Percentiles rank a stretch among this genome's conserved stretches.
phyloP scores from a whole-genome alignment of 1,140 invertebrate genomes.

The Contarinia nasturtii region DNA sequence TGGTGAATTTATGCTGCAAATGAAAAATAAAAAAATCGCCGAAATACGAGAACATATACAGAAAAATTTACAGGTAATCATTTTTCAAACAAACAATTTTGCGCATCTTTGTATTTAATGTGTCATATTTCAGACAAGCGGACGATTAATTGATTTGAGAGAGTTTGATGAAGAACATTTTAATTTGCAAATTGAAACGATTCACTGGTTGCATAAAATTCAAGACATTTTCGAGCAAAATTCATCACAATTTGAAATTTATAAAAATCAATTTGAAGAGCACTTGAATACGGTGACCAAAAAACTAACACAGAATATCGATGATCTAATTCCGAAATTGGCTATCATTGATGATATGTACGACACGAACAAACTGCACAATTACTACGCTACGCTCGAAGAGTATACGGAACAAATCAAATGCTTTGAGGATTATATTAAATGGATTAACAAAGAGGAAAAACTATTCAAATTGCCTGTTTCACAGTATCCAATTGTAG shows the following conservation, averaged over 20 bases:
- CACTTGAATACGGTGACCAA: constrained; percentile 43
- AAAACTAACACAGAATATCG: constrained; percentile 44
- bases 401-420: constrained; percentile 54
- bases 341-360: constrained; percentile 48
- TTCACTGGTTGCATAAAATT: constrained; percentile 52
- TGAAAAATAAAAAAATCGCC: constrained; percentile 36
- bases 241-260: constrained; percentile 50
- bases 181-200: constrained; percentile 39
- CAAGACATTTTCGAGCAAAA: constrained; percentile 51
- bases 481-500: constrained; percentile 50
- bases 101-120: background rate
- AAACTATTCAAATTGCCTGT: constrained; percentile 59
- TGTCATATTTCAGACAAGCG: constrained; percentile 32
- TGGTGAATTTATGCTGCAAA: constrained; percentile 41
- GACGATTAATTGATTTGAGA: constrained; percentile 45
- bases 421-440: constrained; percentile 46
- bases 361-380: constrained; percentile 36
- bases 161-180: constrained; percentile 42
- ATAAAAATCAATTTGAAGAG: constrained; percentile 66
- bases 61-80: constrained; percentile 7
- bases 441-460: constrained; percentile 83
- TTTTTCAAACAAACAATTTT: background rate
- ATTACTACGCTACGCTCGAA: constrained; percentile 48
- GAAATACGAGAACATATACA: constrained; percentile 39
- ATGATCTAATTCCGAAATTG: constrained; percentile 47